Base-by-base conservation (phyloP, 2,113 vertebrate species). In the Oryzias celebensis region DNA sequence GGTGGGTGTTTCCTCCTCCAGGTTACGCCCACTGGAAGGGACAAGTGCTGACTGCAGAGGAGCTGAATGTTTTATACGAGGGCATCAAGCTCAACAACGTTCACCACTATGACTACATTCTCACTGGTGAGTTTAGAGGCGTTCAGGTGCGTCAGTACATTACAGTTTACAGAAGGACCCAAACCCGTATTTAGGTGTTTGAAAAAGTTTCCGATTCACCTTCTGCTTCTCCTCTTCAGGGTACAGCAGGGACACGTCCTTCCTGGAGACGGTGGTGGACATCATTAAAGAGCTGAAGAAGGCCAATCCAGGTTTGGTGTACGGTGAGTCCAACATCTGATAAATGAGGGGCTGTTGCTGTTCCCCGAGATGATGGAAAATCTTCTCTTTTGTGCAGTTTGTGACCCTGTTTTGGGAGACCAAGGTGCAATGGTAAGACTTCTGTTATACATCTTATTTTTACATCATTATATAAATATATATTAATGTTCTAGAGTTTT, bases 401-500 rank as follows among this genome's bases (percentile, higher is more conserved):
- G 96, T 20, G 96, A 98, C 87, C 96, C 96, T 8, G 96, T 98
- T 64, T 92, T 98, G 93, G 96, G 96, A n/a, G 96, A 98, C 91
- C 94, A 95, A 4, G 96, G 95, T 69, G 92, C 90, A n/a, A 98
- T 98, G 96, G 96, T 98, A 70, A 89, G 93, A 85, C 18, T 69
- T 47, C 7, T 18, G n/a, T n/a, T n/a, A 0, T 47, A 18, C 45
- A 16, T n/a, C n/a, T 7, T 44, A 14, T 44, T 3, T 44, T 44
- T 44, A 14, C 15, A 14, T 44, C 3, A 8, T 44, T 5, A 14
- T 44, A 15, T 20, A 20, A 20, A 20, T 20, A 20, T 20, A 20
- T 20, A 20, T 20, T 20, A 12, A 3, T 12, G 8, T 36, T 36
- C 36, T 12, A 36, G 36, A 36, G 8, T 36, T 31, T 5, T 6